phyloP scores from a whole-genome alignment of 1,140 invertebrate genomes.

The Campoletis sonorensis region DNA sequence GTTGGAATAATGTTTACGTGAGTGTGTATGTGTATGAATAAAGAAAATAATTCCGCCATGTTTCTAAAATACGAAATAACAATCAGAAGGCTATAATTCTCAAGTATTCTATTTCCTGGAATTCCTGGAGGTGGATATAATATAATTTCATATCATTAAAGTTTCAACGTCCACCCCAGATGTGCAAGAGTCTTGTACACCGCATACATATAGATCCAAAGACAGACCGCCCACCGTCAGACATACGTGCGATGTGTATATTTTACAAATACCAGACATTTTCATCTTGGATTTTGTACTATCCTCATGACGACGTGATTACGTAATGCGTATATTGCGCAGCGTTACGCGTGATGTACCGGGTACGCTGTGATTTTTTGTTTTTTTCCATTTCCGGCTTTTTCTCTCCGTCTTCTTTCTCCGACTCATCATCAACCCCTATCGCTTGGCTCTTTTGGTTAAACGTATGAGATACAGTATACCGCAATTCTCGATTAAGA shows the following conservation, averaged over 20 bases:
- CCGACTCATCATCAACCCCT: background rate
- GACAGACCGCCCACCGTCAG: slow-evolving; percentile 1
- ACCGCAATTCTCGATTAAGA: background rate
- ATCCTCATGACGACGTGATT: slow-evolving; percentile 11
- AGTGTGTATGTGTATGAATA: no score
- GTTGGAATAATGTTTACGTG: background rate
- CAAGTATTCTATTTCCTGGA: slow-evolving; percentile 16
- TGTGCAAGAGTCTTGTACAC: background rate
- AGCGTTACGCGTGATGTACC: background rate
- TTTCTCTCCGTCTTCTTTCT: background rate
- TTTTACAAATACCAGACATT: slow-evolving; percentile 29
- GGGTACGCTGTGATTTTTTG: background rate
- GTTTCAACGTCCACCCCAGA: slow-evolving; percentile 10
- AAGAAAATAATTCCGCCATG: no score
- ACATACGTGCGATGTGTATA: slow-evolving; percentile 6
- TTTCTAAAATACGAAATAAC: slow-evolving; percentile 18
- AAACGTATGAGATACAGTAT: background rate
- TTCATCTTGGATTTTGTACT: slow-evolving; percentile 11
- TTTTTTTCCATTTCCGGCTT: background rate
- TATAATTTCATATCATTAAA: slow-evolving; percentile 40
- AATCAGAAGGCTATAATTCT: slow-evolving; percentile 29
- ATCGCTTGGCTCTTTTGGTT: background rate
- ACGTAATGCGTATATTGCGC: background rate
- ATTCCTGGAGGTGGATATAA: slow-evolving; percentile 21
- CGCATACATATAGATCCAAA: background rate